These are phyloP conservation scores for Sebastolobus alascanus DNA, from an alignment of 2,797 vertebrate species.

Conservation along the genomic window DNA sequence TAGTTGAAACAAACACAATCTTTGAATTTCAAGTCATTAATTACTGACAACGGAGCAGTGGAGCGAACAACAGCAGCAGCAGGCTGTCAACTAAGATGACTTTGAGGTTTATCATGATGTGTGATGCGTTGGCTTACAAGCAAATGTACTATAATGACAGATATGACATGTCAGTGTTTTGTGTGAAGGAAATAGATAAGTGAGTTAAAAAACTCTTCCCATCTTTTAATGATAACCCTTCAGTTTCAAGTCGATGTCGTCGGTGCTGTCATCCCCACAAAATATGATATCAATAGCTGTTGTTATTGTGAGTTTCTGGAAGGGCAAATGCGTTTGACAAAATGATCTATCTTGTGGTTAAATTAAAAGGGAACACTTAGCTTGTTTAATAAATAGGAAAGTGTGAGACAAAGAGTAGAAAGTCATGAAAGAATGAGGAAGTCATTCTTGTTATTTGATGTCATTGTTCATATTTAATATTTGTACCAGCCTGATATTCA, in stretches of 20 bases:
- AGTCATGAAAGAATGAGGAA: constrained; percentile 11
- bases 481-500: background rate
- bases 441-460: constrained; percentile 12
- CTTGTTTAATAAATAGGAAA: background rate
- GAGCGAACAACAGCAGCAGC: constrained; percentile 9
- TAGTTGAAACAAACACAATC: background rate
- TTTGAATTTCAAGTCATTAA: constrained; percentile 7
- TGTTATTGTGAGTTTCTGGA: background rate
- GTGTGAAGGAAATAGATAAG: background rate
- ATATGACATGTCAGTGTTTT: background rate
- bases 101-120: constrained; percentile 15
- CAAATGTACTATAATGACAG: constrained; percentile 1
- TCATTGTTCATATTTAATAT: constrained; percentile 26
- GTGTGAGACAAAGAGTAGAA: background rate
- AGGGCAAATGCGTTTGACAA: background rate
- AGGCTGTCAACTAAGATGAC: constrained; percentile 13
- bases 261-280: background rate
- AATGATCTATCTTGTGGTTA: background rate
- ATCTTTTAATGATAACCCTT: constrained; percentile 1
- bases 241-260: background rate
- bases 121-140: background rate
- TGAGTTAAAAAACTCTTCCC: background rate
- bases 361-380: background rate
- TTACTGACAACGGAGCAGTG: constrained; percentile 9
- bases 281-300: background rate